Base-by-base conservation (phyloP, 2,797 vertebrate genomes). In the Dendrocincla fuliginosa region DNA sequence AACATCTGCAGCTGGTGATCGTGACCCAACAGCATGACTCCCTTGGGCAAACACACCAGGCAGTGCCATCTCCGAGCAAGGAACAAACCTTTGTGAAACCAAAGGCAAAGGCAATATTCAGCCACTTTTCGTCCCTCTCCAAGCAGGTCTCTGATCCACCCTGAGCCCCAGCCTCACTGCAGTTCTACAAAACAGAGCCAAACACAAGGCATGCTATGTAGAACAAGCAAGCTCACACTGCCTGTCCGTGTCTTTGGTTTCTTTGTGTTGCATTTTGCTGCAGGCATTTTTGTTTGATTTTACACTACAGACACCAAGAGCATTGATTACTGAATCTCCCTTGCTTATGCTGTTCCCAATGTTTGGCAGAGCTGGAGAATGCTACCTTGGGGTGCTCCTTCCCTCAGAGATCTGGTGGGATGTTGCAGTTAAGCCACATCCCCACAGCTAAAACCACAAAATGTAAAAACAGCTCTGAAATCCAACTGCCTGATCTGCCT, bases 341-440 rank as follows among this genome's bases (percentile, higher is more conserved):
- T 68, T 75, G 64, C 64, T 74, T 57, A 33, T 2, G 14, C 53
- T 27, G 47, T 42, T 91, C 82, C 65, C 77, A 35, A 59, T 49
- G 69, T 71, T 67, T 91, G 82, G 73, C 76, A 84, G 81, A 87
- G 77, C 41, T n/a, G 47, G 49, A 78, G 69, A 89, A 75, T 3
- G 18, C 79, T 82, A 71, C 89, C 80, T 94, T 7, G 3, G 79
- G 79, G 69, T 90, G 79, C 76, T 89, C 69, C 50, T 91, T 87
- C 76, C 59, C 89, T 68, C 8, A 10, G 80, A 93, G 80, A 68
- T 88, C 75, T 87, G 70, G 64, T 0, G 19, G 89, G 80, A 84
- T 90, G 71, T 73, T 94, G 87, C 77, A 94, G 76, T 78, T 93
- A 86, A 94, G 94, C 92, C 82, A 75, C 95, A 96, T 88, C 89